Conservation (phyloP, 2,113 vertebrate species). For the Monopterus albus region DNA sequence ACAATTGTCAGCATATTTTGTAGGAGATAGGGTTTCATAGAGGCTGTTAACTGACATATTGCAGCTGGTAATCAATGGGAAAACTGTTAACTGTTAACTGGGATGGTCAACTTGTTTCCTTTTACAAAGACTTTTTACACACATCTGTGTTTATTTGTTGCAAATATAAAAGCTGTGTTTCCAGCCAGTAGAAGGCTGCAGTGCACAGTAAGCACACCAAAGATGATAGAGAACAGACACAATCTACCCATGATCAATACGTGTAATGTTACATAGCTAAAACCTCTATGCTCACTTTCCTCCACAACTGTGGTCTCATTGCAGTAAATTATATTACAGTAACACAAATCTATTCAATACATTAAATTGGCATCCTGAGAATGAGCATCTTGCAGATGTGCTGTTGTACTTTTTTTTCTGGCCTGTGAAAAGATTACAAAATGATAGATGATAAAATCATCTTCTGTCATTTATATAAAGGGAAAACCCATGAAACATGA, state of each 20-base stretch:
- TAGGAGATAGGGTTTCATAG: background rate
- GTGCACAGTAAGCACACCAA: background rate
- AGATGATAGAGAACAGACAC: no score
- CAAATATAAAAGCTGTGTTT: background rate
- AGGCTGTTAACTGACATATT: no score
- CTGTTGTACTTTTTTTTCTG: no score
- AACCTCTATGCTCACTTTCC: background rate
- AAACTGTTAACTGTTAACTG: no score
- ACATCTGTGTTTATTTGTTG: background rate
- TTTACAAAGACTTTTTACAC: background rate
- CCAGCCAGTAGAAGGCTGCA: background rate
- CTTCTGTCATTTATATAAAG: no score
- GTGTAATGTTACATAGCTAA: conserved; percentile 28
- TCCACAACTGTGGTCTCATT: background rate
- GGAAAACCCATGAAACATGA: background rate
- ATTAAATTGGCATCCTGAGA: conserved; percentile 31
- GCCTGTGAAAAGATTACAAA: no score
- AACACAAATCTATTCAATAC: conserved; percentile 42
- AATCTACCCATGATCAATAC: conserved; percentile 31
- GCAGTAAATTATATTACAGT: conserved; percentile 16
- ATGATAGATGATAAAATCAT: no score
- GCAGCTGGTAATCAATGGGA: no score
- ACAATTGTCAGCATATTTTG: no score
- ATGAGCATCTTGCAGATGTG: no score
- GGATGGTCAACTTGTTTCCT: no score